A percentile compares a stretch with the other conserved stretches of the same genome.
phyloP scores from a whole-genome alignment of 2,888 invertebrate species.

The Tetragonisca angustula region DNA sequence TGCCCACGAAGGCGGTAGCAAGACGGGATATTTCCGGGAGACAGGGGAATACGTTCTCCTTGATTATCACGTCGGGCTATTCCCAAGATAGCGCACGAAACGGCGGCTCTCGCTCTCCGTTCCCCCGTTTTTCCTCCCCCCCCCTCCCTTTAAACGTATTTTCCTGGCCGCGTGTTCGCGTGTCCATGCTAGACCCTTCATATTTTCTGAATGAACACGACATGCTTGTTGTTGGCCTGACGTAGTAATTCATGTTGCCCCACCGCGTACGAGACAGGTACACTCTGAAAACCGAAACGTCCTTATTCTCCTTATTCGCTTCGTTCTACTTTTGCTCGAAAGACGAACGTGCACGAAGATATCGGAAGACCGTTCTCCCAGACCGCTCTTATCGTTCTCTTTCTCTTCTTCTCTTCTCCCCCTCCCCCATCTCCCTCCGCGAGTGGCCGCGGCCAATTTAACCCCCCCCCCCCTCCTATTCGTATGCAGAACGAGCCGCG shows the following conservation, averaged over 20 bases:
- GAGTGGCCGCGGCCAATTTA: conserved; percentile 15
- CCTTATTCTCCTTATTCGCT: neutral
- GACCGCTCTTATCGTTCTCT: too few relatives aligned
- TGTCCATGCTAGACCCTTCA: conserved; percentile 49
- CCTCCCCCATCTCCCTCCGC: neutral
- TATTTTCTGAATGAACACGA: conserved; percentile 58
- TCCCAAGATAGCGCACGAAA: neutral
- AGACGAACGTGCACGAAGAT: conserved; percentile 19
- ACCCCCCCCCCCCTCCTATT: conserved; percentile 8
- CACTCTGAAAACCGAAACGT: conserved; percentile 32
- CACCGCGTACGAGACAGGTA: conserved; percentile 12
- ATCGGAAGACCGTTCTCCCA: neutral
- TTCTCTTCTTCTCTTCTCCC: too few relatives aligned
- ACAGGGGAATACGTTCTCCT: neutral
- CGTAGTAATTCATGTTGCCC: conserved; percentile 49
- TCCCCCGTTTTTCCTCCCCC: conserved; percentile 21
- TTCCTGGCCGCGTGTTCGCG: conserved; percentile 47
- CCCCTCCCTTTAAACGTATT: conserved; percentile 19
- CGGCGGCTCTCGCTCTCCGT: neutral
- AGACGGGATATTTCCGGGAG: neutral
- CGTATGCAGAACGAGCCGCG: conserved; percentile 39
- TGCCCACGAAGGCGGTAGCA: neutral
- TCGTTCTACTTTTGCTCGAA: conserved; percentile 11
- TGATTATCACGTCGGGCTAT: conserved; percentile 6
- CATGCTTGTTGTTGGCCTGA: conserved; percentile 31